phyloP scores from a whole-genome alignment of 1,140 invertebrate genomes.

The Chironomus striatipennis region DNA sequence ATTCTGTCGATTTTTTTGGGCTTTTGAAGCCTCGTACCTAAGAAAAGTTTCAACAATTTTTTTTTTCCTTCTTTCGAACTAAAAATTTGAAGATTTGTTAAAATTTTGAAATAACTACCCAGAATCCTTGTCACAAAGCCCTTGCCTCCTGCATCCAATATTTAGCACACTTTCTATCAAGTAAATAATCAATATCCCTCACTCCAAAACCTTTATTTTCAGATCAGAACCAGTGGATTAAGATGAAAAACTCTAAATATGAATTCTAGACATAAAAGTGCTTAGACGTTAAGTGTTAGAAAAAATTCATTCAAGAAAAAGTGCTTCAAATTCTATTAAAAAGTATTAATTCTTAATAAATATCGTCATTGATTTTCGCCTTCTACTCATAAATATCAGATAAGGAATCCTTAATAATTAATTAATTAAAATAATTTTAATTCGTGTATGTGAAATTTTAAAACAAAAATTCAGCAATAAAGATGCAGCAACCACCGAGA shows the following conservation, averaged over 20 bases:
- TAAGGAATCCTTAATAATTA: not conserved
- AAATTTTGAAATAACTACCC: too few relatives aligned
- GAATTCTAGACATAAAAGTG: not conserved
- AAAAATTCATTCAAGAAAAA: not conserved
- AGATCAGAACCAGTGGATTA: not conserved
- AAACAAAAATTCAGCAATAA: conserved; percentile 29
- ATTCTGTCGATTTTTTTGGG: too few relatives aligned
- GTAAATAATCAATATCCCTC: not conserved
- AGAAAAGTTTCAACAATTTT: too few relatives aligned
- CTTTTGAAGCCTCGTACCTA: too few relatives aligned
- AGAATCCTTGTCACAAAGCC: too few relatives aligned
- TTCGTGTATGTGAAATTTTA: not conserved
- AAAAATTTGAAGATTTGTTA: too few relatives aligned
- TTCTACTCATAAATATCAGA: not conserved
- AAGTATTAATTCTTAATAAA: not conserved
- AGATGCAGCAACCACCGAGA: conserved; percentile 67
- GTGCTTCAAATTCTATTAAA: not conserved
- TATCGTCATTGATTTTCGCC: conserved; percentile 22
- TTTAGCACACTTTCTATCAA: too few relatives aligned
- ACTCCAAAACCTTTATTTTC: not conserved
- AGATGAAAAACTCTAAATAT: not conserved
- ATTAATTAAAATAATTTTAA: not conserved
- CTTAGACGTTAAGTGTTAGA: conserved; percentile 5
- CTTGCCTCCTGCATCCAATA: too few relatives aligned
- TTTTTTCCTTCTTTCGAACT: too few relatives aligned